Conservation (phyloP, 2,888 invertebrate species). For the Nemapogon koenigi region DNA sequence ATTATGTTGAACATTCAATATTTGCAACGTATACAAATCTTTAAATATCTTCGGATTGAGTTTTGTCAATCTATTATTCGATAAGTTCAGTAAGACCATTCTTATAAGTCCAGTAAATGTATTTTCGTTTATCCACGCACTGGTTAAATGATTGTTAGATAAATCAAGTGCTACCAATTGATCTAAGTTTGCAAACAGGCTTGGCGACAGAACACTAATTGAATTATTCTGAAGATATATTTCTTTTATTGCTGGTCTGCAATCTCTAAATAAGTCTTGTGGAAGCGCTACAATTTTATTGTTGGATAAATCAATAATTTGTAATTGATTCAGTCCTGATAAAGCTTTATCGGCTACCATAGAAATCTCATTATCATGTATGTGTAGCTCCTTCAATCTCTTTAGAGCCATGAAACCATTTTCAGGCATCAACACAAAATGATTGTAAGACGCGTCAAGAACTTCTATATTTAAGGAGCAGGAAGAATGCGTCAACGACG, state of each 20-base stretch:
- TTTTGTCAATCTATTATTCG: slow-evolving; percentile 82
- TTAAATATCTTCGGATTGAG: slow-evolving; percentile 84
- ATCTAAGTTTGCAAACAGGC: slow-evolving; percentile 84
- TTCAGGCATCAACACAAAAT: slow-evolving; percentile 82
- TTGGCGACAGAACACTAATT: slow-evolving; percentile 83
- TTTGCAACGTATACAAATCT: slow-evolving; percentile 85
- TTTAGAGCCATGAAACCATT: slow-evolving; percentile 82
- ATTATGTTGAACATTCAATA: slow-evolving; percentile 86
- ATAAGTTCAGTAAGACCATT: slow-evolving; percentile 84
- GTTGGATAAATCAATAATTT: slow-evolving; percentile 86
- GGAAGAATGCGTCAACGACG: slow-evolving; percentile 50
- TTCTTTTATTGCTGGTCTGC: slow-evolving; percentile 81
- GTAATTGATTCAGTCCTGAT: slow-evolving; percentile 79
- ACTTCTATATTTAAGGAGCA: slow-evolving; percentile 84
- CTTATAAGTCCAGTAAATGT: slow-evolving; percentile 89
- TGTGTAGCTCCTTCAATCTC: slow-evolving; percentile 78
- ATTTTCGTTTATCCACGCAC: slow-evolving; percentile 83
- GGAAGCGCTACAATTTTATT: slow-evolving; percentile 91
- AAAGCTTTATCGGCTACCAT: slow-evolving; percentile 87
- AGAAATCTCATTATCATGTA: slow-evolving; percentile 88
- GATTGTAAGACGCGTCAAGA: slow-evolving; percentile 84
- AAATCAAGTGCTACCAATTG: slow-evolving; percentile 83
- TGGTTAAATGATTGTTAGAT: slow-evolving; percentile 85
- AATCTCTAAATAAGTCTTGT: slow-evolving; percentile 82
- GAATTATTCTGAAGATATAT: slow-evolving; percentile 92